A percentile compares a stretch with the other conserved stretches of the same genome.
These are phyloP conservation scores for Notarius quadriscutis DNA, from an alignment of 2,113 vertebrate genomes.

Conservation along the genomic window DNA sequence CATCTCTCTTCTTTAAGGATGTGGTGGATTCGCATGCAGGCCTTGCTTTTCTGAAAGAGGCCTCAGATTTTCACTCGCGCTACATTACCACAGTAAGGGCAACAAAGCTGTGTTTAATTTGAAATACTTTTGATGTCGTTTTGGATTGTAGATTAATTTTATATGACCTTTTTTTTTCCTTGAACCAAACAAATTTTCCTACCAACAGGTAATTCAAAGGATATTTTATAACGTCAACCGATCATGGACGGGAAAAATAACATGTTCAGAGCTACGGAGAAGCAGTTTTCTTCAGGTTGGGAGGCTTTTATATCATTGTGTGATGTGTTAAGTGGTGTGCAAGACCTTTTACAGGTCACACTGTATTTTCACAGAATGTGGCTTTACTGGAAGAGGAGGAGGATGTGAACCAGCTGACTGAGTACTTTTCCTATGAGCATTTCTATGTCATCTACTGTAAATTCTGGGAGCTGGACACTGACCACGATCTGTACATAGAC, in stretches of 20 bases:
- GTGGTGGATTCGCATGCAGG: conserved; percentile 92
- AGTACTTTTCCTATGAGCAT: conserved; percentile 96
- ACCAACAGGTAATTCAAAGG: conserved; percentile 87
- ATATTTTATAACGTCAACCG: conserved; percentile 96
- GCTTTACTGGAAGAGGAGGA: conserved; percentile 87
- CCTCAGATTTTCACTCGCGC: conserved; percentile 91
- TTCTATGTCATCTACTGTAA: conserved; percentile 98
- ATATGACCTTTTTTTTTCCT: not conserved
- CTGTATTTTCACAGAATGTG: conserved; percentile 74
- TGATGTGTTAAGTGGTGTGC: not conserved
- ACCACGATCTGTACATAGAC: conserved; percentile 93
- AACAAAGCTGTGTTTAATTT: not conserved
- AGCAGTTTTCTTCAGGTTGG: conserved; percentile 91
- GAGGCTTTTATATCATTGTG: accelerated
- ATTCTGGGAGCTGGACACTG: conserved; percentile 96
- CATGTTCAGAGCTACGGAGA: conserved; percentile 85
- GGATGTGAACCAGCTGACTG: conserved; percentile 93
- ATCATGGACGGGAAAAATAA: conserved; percentile 92
- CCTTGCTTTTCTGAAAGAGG: conserved; percentile 90
- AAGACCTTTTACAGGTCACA: not conserved
- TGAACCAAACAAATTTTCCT: conserved; percentile 31
- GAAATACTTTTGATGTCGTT: not conserved
- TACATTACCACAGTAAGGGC: conserved; percentile 94
- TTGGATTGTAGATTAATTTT: not conserved
- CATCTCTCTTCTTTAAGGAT: conserved; percentile 74